Base-by-base conservation (phyloP, 2,888 invertebrate species). In the Eurytoma californica region DNA sequence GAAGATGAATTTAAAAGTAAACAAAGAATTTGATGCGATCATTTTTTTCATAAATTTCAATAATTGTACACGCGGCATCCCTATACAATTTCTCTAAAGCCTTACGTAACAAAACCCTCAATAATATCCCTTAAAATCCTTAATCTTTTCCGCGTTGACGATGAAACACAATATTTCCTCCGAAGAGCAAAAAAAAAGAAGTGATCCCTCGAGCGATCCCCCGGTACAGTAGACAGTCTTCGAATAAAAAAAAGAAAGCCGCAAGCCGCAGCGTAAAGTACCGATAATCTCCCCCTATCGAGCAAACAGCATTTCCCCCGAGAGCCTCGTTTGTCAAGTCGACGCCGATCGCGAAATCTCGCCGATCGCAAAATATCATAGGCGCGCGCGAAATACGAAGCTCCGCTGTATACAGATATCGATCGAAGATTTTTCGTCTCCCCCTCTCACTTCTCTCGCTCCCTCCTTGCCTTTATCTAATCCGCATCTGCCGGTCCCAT, bases 311-410 rank as follows among this genome's bases (percentile, higher is more conserved):
- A 30, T 18, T 66, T 30, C 30, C 57, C 18, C 63, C 70, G 30
- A 9, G 30, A 55, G 66, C 63, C 77, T 70, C 77, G 77, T 77
- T 72, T 67, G 66, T 77, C 77, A 67, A 77, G 77, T 77, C 77
- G 72, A 77, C 65, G 57, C 72, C 72, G 66, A 63, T 24, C 68
- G 61, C 72, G 53, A 70, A 58, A 70, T 63, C 63, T 63, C 47
- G n/a, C 30, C 63, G 65, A 66, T 74, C 57, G 30, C 60, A 5
- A 28, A 77, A 70, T 63, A 63, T 65, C 73, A 58, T 14, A 53
- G 53, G n/a, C 53, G n/a, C 53, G 53, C 53, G 53, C 53, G 53
- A 53, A 53, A n/a, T n/a, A n/a, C 53, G 53, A n/a, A 4, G 53
- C 53, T 14, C 16, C 53, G 53, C 16, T n/a, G 61, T 63, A 60